Percentiles rank a stretch among this genome's conserved stretches.
Conservation (phyloP, 2,888 invertebrate genomes). For the Drosophila nr. medialis region DNA sequence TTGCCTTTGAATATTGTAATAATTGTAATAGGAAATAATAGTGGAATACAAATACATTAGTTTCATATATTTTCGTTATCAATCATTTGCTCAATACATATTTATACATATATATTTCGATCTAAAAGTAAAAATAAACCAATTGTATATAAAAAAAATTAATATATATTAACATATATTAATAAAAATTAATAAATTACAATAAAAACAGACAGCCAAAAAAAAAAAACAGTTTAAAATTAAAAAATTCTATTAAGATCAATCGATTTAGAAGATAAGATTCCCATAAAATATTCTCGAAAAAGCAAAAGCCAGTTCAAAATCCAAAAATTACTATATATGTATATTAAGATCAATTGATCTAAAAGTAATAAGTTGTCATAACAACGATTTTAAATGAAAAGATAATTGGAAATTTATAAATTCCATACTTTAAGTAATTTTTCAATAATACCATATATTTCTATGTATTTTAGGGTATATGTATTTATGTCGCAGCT, state of each 20-base stretch:
- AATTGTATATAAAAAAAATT: not conserved
- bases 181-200: not conserved
- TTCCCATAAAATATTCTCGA: not conserved
- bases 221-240: not conserved
- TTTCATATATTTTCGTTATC: too few species aligned
- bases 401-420: not conserved
- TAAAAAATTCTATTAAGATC: not conserved
- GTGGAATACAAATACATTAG: not conserved
- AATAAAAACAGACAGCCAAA: not conserved
- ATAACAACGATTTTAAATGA: not conserved
- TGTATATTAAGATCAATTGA: not conserved
- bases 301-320: not conserved
- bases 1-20: not conserved
- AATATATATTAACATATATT: not conserved
- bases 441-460: not conserved
- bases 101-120: too few species aligned
- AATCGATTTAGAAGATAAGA: not conserved
- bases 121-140: not conserved
- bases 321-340: not conserved
- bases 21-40: not conserved
- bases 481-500: not conserved
- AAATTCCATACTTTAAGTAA: not conserved
- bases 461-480: not conserved
- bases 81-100: not conserved
- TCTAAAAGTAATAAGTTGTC: not conserved